A percentile compares a stretch with the other conserved stretches of the same genome.
These are phyloP conservation scores for Haliaeetus leucogaster DNA, from an alignment of 2,113 vertebrate genomes.

Conservation along the genomic window DNA sequence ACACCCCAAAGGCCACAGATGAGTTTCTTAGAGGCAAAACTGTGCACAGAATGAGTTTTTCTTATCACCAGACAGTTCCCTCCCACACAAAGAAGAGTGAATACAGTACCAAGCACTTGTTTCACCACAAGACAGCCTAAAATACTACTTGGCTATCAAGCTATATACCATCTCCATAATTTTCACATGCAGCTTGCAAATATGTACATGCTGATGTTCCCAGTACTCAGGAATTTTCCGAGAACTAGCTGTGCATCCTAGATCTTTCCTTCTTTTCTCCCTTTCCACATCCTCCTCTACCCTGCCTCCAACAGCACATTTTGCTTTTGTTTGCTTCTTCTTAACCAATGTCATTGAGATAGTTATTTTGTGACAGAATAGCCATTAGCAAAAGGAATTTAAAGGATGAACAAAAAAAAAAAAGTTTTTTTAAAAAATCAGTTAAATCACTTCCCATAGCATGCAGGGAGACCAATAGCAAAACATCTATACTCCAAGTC, in stretches of 20 bases:
- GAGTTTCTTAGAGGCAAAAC: neutral
- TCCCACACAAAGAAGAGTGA: neutral
- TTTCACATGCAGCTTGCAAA: neutral
- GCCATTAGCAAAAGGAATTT: neutral
- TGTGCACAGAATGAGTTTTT: neutral
- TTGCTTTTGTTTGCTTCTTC: neutral
- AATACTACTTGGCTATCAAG: neutral
- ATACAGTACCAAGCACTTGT: neutral
- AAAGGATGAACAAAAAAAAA: neutral
- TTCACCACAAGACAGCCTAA: neutral
- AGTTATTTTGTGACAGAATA: neutral
- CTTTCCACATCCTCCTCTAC: neutral
- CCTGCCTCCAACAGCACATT: fast-evolving
- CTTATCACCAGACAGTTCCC: neutral
- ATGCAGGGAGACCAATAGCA: neutral
- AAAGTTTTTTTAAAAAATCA: fast-evolving
- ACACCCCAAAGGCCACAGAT: neutral
- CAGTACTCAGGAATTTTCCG: neutral
- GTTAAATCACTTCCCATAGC: neutral
- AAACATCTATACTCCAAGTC: neutral
- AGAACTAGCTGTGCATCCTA: neutral
- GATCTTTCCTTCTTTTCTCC: neutral
- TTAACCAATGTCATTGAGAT: neutral
- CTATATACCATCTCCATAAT: neutral
- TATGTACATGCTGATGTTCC: neutral